Conservation (phyloP, 2,797 vertebrate species). For the Myotis pilosus region DNA sequence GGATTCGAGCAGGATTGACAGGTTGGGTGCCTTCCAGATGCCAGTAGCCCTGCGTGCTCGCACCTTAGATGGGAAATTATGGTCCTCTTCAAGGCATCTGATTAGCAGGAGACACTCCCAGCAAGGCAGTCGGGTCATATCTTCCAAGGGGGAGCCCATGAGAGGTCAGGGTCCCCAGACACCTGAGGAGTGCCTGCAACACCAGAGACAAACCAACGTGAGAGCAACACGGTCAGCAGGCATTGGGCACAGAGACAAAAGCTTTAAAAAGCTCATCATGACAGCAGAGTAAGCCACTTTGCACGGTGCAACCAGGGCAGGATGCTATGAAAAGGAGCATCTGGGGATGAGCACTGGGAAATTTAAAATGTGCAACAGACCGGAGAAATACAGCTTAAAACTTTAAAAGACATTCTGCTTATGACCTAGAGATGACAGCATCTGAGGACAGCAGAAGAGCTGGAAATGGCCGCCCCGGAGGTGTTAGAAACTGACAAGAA, state of each 20-base stretch:
- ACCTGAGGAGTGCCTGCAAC: not conserved
- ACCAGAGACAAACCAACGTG: not conserved
- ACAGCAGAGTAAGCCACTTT: not conserved
- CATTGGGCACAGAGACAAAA: not conserved
- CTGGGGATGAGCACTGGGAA: not conserved
- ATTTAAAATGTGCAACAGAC: not conserved
- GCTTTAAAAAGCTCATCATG: accelerated
- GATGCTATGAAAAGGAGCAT: not conserved
- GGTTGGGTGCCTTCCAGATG: not conserved
- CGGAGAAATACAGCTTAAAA: not conserved
- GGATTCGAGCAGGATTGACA: not conserved
- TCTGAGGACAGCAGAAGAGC: not conserved
- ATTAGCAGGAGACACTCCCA: not conserved
- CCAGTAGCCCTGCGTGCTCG: accelerated
- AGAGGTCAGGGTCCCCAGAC: not conserved
- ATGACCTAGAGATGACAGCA: not conserved
- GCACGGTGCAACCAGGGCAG: not conserved
- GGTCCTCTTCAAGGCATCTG: not conserved
- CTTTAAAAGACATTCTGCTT: not conserved
- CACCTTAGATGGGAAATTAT: not conserved
- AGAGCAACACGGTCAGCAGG: not conserved
- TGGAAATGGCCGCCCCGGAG: not conserved
- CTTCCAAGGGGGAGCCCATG: not conserved
- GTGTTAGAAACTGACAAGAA: not conserved
- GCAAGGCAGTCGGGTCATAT: not conserved